These are phyloP conservation scores for Acrobasis repandana DNA, from an alignment of 2,888 invertebrate genomes.

Conservation along the genomic window DNA sequence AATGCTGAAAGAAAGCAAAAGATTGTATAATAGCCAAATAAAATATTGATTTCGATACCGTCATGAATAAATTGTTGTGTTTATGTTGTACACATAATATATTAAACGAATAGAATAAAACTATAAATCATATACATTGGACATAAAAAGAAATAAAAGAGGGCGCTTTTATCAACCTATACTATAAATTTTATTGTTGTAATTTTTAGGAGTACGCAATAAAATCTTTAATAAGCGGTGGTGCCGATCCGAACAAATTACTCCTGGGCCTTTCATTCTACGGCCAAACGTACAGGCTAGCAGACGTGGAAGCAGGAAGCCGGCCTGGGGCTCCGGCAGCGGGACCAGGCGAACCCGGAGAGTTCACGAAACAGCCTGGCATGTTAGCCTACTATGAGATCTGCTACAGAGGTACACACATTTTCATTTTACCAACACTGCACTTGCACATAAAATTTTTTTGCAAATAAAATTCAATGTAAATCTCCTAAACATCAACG, in stretches of 20 bases:
- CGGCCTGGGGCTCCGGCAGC: constrained; percentile 85
- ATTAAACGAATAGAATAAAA: too few species aligned
- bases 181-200: neutral
- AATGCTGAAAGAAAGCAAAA: neutral
- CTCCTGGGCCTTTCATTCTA: constrained; percentile 93
- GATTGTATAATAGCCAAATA: too few species aligned
- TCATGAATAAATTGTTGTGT: too few species aligned
- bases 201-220: constrained; percentile 88
- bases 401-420: constrained; percentile 83
- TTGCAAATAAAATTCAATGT: too few species aligned
- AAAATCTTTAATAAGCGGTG: constrained; percentile 87
- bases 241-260: constrained; percentile 90
- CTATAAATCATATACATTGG: too few species aligned
- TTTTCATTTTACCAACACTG: neutral
- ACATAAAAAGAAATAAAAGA: too few species aligned
- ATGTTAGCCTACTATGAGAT: constrained; percentile 95
- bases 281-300: constrained; percentile 91
- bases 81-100: too few species aligned
- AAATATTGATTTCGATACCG: too few species aligned
- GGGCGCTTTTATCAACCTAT: neutral
- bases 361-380: constrained; percentile 92
- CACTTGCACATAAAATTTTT: too few species aligned
- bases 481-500: too few species aligned
- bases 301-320: constrained; percentile 56
- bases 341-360: constrained; percentile 91